A percentile compares a stretch with the other conserved stretches of the same genome.
These are phyloP conservation scores for Netelia inedita DNA, from an alignment of 2,888 invertebrate genomes.

Conservation along the genomic window DNA sequence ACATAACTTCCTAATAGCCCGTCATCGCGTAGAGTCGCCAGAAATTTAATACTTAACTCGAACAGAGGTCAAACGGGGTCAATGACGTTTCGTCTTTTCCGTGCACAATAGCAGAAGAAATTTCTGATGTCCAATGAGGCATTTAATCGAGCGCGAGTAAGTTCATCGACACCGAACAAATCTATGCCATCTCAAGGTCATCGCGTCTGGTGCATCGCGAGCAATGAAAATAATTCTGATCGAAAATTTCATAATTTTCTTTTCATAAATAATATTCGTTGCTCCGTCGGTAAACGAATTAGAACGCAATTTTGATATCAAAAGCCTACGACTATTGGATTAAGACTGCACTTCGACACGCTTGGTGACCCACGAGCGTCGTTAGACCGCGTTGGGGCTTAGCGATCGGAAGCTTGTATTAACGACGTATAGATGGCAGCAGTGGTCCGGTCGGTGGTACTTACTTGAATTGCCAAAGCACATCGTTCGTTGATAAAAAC, in stretches of 20 bases:
- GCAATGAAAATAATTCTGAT: background rate
- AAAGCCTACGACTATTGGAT: background rate
- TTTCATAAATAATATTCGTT: background rate
- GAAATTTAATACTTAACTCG: constrained; percentile 73
- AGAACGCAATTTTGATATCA: background rate
- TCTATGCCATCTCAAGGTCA: constrained; percentile 1
- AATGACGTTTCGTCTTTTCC: constrained; percentile 71
- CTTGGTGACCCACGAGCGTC: too few relatives aligned
- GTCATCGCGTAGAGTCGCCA: constrained; percentile 66
- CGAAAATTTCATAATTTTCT: background rate
- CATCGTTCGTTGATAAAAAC: constrained; percentile 34
- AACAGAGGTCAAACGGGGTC: constrained; percentile 75
- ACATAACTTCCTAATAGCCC: constrained; percentile 33
- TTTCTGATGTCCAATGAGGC: constrained; percentile 20
- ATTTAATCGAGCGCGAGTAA: constrained; percentile 3
- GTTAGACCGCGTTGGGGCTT: background rate
- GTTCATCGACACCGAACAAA: constrained; percentile 51
- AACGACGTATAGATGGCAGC: background rate
- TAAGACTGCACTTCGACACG: too few relatives aligned
- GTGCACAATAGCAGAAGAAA: constrained; percentile 45
- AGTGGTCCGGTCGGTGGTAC: background rate
- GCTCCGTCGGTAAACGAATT: background rate
- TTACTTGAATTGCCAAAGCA: background rate
- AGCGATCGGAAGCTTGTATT: constrained; percentile 2
- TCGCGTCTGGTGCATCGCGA: background rate